Percentiles rank a stretch among this genome's conserved stretches.
phyloP scores from a whole-genome alignment of 2,888 invertebrate genomes.

The Odontocolon sp. region DNA sequence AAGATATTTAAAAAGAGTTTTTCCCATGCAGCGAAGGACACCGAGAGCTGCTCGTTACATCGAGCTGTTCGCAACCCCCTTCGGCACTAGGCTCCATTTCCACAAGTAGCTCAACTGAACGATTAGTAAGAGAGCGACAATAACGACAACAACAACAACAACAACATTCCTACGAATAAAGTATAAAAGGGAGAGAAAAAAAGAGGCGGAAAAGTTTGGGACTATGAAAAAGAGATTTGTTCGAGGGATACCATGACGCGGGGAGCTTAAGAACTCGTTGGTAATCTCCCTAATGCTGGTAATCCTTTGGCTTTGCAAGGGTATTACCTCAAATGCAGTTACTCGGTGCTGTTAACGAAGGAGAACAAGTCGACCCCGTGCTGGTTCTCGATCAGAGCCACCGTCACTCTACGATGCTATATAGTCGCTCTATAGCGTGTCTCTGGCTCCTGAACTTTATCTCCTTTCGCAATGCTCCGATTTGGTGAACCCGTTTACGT shows the following conservation, averaged over 20 bases:
- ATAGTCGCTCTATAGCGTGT: not conserved
- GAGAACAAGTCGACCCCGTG: conserved; percentile 38
- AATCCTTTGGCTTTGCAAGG: conserved; percentile 77
- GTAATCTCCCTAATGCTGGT: conserved; percentile 73
- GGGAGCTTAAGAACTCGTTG: conserved; percentile 61
- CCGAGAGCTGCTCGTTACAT: conserved; percentile 57
- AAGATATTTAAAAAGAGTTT: conserved; percentile 40
- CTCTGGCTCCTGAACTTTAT: conserved; percentile 6
- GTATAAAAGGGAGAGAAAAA: conserved; percentile 16
- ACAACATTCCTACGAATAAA: conserved; percentile 5
- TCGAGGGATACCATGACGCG: conserved; percentile 56
- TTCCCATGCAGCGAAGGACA: conserved; percentile 44
- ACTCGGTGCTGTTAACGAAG: conserved; percentile 51
- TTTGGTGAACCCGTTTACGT: conserved; percentile 69
- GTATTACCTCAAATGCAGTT: conserved; percentile 77
- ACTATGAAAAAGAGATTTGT: conserved; percentile 35
- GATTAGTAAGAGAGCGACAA: conserved; percentile 48
- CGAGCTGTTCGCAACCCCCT: conserved; percentile 62
- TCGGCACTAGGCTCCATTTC: conserved; percentile 68
- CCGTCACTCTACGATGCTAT: conserved; percentile 32
- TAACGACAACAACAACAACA: conserved; percentile 52
- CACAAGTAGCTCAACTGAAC: conserved; percentile 48
- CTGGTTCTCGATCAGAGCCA: conserved; percentile 48
- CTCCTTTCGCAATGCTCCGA: conserved; percentile 12
- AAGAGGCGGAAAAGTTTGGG: conserved; percentile 33